A percentile compares a stretch with the other conserved stretches of the same genome.
Conservation (phyloP, 2,888 invertebrate genomes). For the Polydrusus tereticollis region DNA sequence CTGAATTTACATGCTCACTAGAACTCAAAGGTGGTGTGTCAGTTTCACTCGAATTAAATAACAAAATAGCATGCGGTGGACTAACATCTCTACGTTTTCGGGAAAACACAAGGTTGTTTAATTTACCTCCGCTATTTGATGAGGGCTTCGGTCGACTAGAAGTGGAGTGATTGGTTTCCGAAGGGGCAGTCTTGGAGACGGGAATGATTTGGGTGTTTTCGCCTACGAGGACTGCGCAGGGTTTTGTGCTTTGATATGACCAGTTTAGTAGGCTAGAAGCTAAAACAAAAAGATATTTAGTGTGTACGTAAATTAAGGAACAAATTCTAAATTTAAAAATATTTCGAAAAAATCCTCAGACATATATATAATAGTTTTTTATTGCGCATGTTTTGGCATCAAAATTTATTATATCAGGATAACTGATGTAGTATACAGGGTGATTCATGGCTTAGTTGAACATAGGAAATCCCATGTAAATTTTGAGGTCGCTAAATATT, state of each 20-base stretch:
- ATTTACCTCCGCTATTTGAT: slow-evolving; percentile 71
- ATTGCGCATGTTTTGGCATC: no score
- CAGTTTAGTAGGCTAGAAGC: slow-evolving; percentile 87
- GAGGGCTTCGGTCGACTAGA: slow-evolving; percentile 74
- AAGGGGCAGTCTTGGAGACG: slow-evolving; percentile 76
- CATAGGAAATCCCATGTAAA: no score
- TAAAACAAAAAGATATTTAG: slow-evolving; percentile 62
- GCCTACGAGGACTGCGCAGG: slow-evolving; percentile 87
- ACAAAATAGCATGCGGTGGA: slow-evolving; percentile 64
- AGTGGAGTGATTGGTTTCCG: slow-evolving; percentile 80
- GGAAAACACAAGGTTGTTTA: slow-evolving; percentile 67
- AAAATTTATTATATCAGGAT: no score
- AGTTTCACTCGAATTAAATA: slow-evolving; percentile 48
- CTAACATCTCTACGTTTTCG: slow-evolving; percentile 79
- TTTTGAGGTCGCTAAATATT: no score
- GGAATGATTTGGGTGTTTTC: slow-evolving; percentile 79
- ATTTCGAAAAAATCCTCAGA: no score
- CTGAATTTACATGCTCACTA: slow-evolving; percentile 49
- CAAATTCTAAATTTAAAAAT: no score
- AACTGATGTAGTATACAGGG: no score
- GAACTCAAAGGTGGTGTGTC: slow-evolving; percentile 50
- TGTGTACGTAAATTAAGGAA: no score
- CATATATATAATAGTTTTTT: no score
- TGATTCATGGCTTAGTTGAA: no score
- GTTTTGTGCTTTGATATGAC: slow-evolving; percentile 86